These are phyloP conservation scores for Poeciliopsis turrubarensis DNA, from an alignment of 2,113 vertebrate genomes.

Conservation along the genomic window DNA sequence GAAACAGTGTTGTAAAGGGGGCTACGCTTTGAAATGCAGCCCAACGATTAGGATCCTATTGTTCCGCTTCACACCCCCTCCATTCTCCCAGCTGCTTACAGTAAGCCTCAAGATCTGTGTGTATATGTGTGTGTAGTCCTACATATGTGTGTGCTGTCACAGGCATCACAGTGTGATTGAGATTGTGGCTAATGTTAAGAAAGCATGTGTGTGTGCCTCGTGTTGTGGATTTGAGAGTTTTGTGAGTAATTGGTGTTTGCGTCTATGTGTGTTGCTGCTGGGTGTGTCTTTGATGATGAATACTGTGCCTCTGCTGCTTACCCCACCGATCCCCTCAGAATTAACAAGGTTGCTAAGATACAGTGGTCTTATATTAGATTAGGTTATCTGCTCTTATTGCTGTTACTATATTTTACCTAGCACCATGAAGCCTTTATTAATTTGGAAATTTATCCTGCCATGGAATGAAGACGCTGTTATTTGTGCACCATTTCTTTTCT, in stretches of 20 bases:
- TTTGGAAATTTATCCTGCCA: slow-evolving; percentile 79
- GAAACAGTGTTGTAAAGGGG: slow-evolving; percentile 75
- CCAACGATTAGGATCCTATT: slow-evolving; percentile 79
- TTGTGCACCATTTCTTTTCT: slow-evolving; percentile 47
- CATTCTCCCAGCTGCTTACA: slow-evolving; percentile 76
- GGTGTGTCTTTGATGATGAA: slow-evolving; percentile 78
- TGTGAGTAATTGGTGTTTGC: slow-evolving; percentile 54
- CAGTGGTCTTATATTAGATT: slow-evolving; percentile 83
- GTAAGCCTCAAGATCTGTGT: slow-evolving; percentile 72
- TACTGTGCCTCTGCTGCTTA: slow-evolving; percentile 71
- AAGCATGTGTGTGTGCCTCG: slow-evolving; percentile 51
- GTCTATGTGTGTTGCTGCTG: slow-evolving; percentile 56
- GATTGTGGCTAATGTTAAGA: slow-evolving; percentile 66
- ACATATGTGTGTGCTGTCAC: slow-evolving; percentile 54
- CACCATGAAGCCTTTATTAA: slow-evolving; percentile 78
- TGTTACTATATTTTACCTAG: slow-evolving; percentile 83
- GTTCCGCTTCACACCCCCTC: slow-evolving; percentile 74
- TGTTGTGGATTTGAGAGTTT: slow-evolving; percentile 51
- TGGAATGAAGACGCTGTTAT: slow-evolving; percentile 71
- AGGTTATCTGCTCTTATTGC: slow-evolving; percentile 82
- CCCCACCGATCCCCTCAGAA: slow-evolving; percentile 76
- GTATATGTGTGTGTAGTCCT: slow-evolving; percentile 36
- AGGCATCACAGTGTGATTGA: slow-evolving; percentile 52
- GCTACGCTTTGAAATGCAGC: slow-evolving; percentile 78
- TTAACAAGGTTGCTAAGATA: slow-evolving; percentile 87